phyloP scores from a whole-genome alignment of 2,797 vertebrate genomes.

The Paramormyrops hopkinsi region DNA sequence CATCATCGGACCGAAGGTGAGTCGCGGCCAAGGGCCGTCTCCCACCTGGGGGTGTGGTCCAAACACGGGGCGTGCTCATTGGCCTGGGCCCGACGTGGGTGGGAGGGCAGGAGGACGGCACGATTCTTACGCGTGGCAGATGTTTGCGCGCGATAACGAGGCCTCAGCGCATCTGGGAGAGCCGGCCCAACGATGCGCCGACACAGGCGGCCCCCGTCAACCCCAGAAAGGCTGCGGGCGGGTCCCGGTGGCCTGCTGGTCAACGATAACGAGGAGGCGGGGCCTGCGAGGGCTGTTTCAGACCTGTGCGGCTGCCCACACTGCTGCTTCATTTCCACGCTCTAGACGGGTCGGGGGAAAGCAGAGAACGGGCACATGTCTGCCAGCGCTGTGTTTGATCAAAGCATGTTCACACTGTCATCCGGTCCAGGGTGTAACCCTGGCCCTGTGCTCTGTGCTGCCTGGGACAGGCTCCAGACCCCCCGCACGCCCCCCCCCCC shows the following conservation, averaged over 20 bases:
- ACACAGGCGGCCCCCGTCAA: background rate
- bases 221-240: background rate
- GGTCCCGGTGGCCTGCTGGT: background rate
- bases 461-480: background rate
- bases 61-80: background rate
- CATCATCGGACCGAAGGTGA: constrained; percentile 84
- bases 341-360: background rate
- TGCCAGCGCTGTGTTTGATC: background rate
- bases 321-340: background rate
- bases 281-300: background rate
- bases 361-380: background rate
- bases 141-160: background rate
- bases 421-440: background rate
- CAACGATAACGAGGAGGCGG: background rate
- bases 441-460: background rate
- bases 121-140: background rate
- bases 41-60: background rate
- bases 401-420: background rate
- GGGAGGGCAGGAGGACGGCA: background rate
- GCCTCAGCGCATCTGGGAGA: constrained; percentile 26
- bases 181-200: constrained; percentile 20
- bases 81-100: background rate
- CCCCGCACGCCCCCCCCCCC: background rate
- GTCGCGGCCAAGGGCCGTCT: constrained; percentile 28
- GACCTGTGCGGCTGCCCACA: background rate